A percentile compares a stretch with the other conserved stretches of the same genome.
Conservation (phyloP, 2,113 vertebrate genomes). For the Megaleporinus macrocephalus region DNA sequence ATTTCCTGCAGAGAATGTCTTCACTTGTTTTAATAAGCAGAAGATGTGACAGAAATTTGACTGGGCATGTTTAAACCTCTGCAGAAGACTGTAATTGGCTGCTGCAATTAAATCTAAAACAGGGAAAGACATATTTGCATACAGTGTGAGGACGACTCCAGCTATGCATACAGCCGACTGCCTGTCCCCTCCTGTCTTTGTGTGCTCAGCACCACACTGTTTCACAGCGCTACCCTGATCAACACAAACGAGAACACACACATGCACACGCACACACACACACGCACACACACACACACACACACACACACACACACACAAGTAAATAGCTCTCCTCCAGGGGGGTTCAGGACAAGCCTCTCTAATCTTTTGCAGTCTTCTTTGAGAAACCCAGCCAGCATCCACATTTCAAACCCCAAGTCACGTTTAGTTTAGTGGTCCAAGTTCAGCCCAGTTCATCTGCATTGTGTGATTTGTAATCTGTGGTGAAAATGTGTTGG, state of each 20-base stretch:
- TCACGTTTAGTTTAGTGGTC: neutral
- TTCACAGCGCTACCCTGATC: neutral
- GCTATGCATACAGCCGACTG: neutral
- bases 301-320: no score
- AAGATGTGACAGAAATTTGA: neutral
- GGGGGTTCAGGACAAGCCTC: neutral
- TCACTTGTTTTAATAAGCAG: no score
- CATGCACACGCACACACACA: neutral
- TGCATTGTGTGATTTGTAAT: neutral
- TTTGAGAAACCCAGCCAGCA: neutral
- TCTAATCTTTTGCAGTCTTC: neutral
- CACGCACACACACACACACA: neutral
- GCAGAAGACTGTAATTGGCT: neutral
- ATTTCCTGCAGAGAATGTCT: no score
- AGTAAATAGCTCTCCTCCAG: neutral
- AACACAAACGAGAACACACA: neutral
- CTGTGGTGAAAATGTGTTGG: no score
- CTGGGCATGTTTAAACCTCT: no score
- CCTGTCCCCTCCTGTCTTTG: neutral
- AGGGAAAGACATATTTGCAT: neutral
- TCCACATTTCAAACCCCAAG: neutral
- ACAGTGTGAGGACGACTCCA: neutral
- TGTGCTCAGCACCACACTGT: neutral
- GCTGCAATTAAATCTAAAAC: neutral
- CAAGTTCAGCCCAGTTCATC: neutral